Evolutionary conservation across 2,888 invertebrate genomes (phyloP), one percentile per base, ranked within the genome.

Genomic region (Chymomyza fuscimana): DNA sequence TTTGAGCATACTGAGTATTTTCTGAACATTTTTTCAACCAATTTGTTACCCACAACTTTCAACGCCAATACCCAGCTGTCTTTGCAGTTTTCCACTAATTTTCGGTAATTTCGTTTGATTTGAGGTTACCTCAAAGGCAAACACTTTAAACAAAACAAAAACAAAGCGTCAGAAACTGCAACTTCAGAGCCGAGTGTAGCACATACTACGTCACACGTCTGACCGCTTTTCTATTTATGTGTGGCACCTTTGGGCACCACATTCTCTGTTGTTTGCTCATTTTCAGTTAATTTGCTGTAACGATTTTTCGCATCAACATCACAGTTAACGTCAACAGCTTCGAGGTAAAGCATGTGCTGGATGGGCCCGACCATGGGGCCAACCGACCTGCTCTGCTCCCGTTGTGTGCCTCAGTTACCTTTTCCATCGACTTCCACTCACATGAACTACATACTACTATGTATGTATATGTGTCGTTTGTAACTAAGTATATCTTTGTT

Each of bases 221-320:
- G 83, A 87, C 83, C 83, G 60, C 74, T 80, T 56, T 59, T 70
- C 79, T 84, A 86, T 85, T 78, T 80, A 73, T 87, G 85, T 78
- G 82, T 74, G 54, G 82, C 75, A 59, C 76, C 76, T 69, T 79
- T 79, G 4, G 70, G 25, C 15, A 22, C 40, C 40, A 46, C 40
- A 58, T 58, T 58, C 6, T 58, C 22, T 71, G 70, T 62, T 69
- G 69, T 81, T 71, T 74, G 76, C 74, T 69, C 72, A 74, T 86
- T 88, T 82, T 79, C 82, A 74, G 83, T 82, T 79, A 87, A 85
- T 87, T 88, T 87, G 82, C 64, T 88, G 83, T 79, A 87, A 76
- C 88, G 87, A 85, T 87, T 88, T 86, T 84, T 87, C 85, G 85
- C 85, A 82, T 76, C 79, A 73, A 67, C 70, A 69, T 19, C 69